These are phyloP conservation scores for Procavia capensis DNA, from an alignment of 2,113 vertebrate genomes.

Conservation along the genomic window DNA sequence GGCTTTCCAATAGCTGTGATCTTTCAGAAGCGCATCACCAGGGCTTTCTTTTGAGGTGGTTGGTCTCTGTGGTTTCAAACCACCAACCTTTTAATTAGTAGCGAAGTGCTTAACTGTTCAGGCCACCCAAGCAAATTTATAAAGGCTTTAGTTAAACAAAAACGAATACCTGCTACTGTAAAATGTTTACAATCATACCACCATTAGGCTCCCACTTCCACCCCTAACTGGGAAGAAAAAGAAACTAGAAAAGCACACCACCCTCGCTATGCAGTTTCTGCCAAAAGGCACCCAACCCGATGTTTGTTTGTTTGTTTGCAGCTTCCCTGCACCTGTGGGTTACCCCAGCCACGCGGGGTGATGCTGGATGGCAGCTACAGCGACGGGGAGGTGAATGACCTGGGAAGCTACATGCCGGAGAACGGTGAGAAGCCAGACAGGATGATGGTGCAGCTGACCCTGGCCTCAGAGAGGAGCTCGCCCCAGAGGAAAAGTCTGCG, in stretches of 20 bases:
- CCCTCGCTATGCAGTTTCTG: too few relatives aligned
- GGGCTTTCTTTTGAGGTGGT: too few relatives aligned
- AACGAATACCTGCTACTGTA: not conserved
- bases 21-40: too few relatives aligned
- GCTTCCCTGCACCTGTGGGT: slow-evolving; percentile 94
- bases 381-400: slow-evolving; percentile 91
- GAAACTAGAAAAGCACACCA: not conserved
- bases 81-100: not conserved
- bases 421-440: slow-evolving; percentile 92
- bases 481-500: slow-evolving; percentile 90
- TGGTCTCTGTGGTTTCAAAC: too few relatives aligned
- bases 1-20: too few relatives aligned
- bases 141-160: not conserved
- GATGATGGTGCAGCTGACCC: slow-evolving; percentile 93
- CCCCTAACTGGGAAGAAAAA: not conserved
- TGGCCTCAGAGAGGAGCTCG: slow-evolving; percentile 90
- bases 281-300: not conserved
- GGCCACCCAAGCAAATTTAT: not conserved
- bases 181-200: not conserved
- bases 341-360: slow-evolving; percentile 90
- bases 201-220: not conserved
- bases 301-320: slow-evolving; percentile 70
- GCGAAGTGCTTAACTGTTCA: not conserved
- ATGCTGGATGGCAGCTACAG: slow-evolving; percentile 93
- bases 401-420: slow-evolving; percentile 91